Base-by-base conservation (phyloP, 2,797 vertebrate genomes). In the Malurus splendens region DNA sequence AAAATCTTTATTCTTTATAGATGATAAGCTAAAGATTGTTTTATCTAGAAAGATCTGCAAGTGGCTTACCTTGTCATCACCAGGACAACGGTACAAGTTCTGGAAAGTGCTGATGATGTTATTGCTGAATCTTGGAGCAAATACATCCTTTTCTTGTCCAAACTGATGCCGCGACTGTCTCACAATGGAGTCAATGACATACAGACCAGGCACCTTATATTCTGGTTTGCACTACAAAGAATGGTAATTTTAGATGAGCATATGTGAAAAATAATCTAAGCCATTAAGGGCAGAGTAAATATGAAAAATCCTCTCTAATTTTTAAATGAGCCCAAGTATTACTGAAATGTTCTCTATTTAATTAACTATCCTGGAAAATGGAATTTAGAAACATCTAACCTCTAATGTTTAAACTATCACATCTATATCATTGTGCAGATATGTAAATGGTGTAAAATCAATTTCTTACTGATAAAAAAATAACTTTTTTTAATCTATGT, bases 121-220 rank as follows among this genome's bases (percentile, higher is more conserved):
- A 97, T 99, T 99, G 98, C 99, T 99, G 97, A 99, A 99, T 89
- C 99, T 98, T 28, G 99, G 99, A 1, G 99, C 99, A 95, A 99
- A 99, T 22, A 99, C 98, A 89, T 99, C 99, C 94, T 99, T 99
- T 93, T 99, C 99, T 92, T 98, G 99, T 82, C 99, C 99, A 97
- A 99, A 99, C 95, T 99, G 99, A 96, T 99, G 99, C 41, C 99
- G 98, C 9, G 99, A 99, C 95, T 99, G 99, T 84, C 99, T 98
- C 90, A 99, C 99, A 79, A 99, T 99, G 27, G 99, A 99, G 96
- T 99, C 99, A 92, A 99, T 98, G 86, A 99, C 99, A 82, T 99
- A 99, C 66, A 99, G 97, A 66, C 99, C 99, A 16, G 99, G 99
- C 66, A 99, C 99, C 96, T 99, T 99, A 97, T 99, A 99, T 96